Percentiles rank a stretch among this genome's conserved stretches.
Evolutionary conservation across 1,140 invertebrate species (phyloP).

Genomic region (Drosophila paulistorum): DNA sequence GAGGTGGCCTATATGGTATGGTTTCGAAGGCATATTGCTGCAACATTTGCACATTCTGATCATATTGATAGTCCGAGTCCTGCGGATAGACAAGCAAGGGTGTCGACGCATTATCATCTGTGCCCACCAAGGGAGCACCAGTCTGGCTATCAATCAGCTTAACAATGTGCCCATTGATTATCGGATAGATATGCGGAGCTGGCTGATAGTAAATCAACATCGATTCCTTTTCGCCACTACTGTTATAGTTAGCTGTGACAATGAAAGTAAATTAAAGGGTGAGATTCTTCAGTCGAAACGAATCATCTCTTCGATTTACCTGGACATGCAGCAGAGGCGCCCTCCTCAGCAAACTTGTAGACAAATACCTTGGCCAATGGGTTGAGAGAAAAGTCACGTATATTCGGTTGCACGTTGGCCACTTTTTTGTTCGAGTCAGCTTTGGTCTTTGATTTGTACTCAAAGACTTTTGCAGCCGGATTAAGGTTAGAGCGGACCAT

Average conservation of each 20-base stretch:
- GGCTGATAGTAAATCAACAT: constrained; percentile 1
- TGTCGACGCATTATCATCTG: not conserved
- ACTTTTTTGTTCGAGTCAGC: not conserved
- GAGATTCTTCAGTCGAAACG: too few species aligned
- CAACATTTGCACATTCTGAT: not conserved
- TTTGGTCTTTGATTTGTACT: not conserved
- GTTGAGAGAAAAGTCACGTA: not conserved
- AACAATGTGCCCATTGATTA: not conserved
- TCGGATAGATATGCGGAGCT: constrained; percentile 3
- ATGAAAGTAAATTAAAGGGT: too few species aligned
- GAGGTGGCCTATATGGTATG: not conserved
- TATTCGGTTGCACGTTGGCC: not conserved
- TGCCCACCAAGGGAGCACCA: not conserved
- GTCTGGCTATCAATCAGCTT: not conserved
- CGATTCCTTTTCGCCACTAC: not conserved
- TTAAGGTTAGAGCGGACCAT: not conserved
- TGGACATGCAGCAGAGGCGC: not conserved
- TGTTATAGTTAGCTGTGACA: too few species aligned
- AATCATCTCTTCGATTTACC: not conserved
- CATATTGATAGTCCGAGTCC: not conserved
- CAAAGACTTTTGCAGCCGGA: not conserved
- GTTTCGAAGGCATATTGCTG: not conserved
- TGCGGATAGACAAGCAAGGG: not conserved
- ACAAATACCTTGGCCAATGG: not conserved
- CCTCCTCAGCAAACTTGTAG: not conserved